Conservation (phyloP, 2,797 vertebrate species). For the Aselliscus stoliczkanus region DNA sequence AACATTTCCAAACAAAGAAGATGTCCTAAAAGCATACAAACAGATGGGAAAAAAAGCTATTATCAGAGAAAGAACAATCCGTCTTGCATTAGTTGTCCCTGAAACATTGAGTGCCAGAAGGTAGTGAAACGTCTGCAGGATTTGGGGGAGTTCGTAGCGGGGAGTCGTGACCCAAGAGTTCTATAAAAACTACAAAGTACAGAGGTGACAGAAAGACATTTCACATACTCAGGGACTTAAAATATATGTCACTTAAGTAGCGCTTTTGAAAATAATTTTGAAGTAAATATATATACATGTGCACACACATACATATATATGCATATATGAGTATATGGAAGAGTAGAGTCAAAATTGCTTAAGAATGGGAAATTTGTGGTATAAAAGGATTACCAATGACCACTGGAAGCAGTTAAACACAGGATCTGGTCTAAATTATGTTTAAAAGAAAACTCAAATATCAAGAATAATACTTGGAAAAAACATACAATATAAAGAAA, state of each 20-base stretch:
- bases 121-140: neutral
- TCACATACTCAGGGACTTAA: neutral
- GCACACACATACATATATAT: too few species aligned
- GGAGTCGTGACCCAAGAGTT: neutral
- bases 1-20: neutral
- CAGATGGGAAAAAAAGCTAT: neutral
- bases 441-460: neutral
- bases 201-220: neutral
- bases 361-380: neutral
- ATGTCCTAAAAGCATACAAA: neutral
- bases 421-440: neutral
- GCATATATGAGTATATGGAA: neutral
- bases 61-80: neutral
- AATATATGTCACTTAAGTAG: neutral
- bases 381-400: neutral
- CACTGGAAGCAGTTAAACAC: neutral
- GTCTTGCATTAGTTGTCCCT: neutral
- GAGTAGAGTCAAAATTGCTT: conserved; percentile 10
- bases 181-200: neutral
- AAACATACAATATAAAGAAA: neutral
- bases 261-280: neutral
- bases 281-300: neutral
- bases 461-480: neutral
- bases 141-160: neutral
- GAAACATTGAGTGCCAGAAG: neutral